phyloP scores from a whole-genome alignment of 2,797 vertebrate genomes.

The Diglossa cyanea region DNA sequence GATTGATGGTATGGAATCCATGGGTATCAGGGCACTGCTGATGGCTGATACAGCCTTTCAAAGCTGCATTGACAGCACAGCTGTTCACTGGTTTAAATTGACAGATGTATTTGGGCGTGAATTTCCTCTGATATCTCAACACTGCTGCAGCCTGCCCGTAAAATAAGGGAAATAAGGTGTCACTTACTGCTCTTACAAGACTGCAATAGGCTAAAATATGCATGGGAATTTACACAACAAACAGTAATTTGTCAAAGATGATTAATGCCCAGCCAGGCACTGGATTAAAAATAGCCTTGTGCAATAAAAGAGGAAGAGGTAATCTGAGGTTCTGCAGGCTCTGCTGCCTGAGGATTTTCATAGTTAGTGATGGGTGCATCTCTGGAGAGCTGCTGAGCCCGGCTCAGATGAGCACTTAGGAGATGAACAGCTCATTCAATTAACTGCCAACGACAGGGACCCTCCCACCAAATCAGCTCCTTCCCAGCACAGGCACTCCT shows the following conservation, averaged over 20 bases:
- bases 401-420: conserved; percentile 11
- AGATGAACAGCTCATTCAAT: conserved; percentile 29
- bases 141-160: neutral
- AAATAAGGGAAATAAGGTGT: neutral
- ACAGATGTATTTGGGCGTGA: neutral
- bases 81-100: neutral
- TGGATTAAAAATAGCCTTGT: conserved; percentile 5
- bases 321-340: neutral
- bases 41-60: neutral
- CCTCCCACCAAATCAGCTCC: conserved; percentile 32
- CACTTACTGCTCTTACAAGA: neutral
- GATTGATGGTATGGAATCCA: neutral
- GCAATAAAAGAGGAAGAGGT: conserved; percentile 4
- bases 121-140: neutral
- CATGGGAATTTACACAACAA: neutral
- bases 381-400: neutral
- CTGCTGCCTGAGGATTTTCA: neutral
- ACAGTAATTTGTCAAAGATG: conserved; percentile 16
- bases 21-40: accelerated
- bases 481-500: neutral
- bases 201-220: neutral
- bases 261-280: neutral
- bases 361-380: conserved; percentile 8
- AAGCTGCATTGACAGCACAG: neutral
- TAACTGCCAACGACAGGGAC: neutral